phyloP scores from a whole-genome alignment of 2,888 invertebrate genomes.

The Caenorhabditis sinica region DNA sequence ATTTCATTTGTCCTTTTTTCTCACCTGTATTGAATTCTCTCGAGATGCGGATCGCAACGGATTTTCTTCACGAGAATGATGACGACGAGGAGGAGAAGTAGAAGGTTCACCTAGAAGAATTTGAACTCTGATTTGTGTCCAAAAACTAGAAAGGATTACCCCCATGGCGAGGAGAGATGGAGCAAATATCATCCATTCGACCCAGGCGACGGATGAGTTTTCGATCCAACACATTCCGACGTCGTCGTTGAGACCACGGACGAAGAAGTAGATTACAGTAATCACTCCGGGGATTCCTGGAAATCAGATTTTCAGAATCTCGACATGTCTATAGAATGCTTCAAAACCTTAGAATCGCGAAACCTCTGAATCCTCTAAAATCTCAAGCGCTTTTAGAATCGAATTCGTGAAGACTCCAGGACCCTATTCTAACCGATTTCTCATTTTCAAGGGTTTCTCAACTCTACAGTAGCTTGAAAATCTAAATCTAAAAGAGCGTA shows the following conservation, averaged over 20 bases:
- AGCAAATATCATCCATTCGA: constrained; percentile 64
- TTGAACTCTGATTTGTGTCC: not conserved
- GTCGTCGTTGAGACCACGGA: constrained; percentile 53
- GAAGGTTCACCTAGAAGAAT: constrained; percentile 78
- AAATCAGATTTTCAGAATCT: not conserved
- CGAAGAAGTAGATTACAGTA: constrained; percentile 49
- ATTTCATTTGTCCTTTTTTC: constrained; percentile 23
- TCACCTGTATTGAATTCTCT: constrained; percentile 85
- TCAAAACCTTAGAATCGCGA: too few relatives aligned
- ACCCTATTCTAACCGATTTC: too few relatives aligned
- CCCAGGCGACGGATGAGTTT: constrained; percentile 61
- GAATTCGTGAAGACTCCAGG: too few relatives aligned
- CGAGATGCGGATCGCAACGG: constrained; percentile 84
- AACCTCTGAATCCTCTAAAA: too few relatives aligned
- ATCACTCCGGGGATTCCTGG: constrained; percentile 67
- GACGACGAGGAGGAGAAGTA: constrained; percentile 83
- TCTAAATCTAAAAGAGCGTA: constrained; percentile 70
- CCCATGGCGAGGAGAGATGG: constrained; percentile 65
- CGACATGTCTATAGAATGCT: too few relatives aligned
- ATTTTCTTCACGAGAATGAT: constrained; percentile 84
- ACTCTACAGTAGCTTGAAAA: too few relatives aligned
- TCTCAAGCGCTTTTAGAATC: too few relatives aligned
- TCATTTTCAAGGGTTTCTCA: too few relatives aligned
- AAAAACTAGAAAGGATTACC: constrained; percentile 14
- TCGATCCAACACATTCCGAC: constrained; percentile 66